Percentiles rank a stretch among this genome's conserved stretches.
These are phyloP conservation scores for Apis laboriosa DNA, from an alignment of 1,140 invertebrate species.

Conservation along the genomic window DNA sequence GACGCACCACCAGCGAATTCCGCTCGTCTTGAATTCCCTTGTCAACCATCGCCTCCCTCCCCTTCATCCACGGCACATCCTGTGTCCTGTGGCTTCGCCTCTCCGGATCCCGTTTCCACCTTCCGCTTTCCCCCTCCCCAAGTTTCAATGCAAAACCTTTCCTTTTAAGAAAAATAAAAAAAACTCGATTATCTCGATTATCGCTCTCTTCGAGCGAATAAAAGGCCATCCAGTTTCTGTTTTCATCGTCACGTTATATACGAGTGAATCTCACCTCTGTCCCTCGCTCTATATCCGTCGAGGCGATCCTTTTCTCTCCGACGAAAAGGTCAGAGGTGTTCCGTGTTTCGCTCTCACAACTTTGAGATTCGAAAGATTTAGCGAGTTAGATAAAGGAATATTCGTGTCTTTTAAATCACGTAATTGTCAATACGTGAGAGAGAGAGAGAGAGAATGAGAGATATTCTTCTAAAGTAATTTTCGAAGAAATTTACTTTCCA, in stretches of 20 bases:
- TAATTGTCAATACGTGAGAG: too few species aligned
- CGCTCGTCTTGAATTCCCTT: constrained; percentile 43
- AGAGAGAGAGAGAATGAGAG: too few species aligned
- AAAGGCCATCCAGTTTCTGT: too few species aligned
- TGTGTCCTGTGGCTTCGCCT: constrained; percentile 39
- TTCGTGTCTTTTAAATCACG: too few species aligned
- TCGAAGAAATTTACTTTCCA: too few species aligned
- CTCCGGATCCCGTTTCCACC: background rate
- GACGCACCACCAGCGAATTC: constrained; percentile 48
- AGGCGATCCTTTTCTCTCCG: background rate
- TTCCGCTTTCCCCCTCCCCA: background rate
- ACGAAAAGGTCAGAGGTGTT: background rate
- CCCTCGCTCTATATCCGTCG: background rate
- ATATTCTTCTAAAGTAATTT: too few species aligned
- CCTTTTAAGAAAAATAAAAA: too few species aligned
- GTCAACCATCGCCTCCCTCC: background rate
- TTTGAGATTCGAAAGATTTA: background rate
- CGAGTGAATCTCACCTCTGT: background rate
- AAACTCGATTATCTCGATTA: too few species aligned
- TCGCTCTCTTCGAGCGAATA: too few species aligned
- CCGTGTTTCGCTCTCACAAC: background rate
- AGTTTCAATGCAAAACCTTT: background rate
- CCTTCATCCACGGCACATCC: constrained; percentile 35
- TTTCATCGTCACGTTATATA: background rate
- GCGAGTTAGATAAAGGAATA: too few species aligned